Percentiles rank a stretch among this genome's conserved stretches.
These are phyloP conservation scores for Epistrophe grossulariae DNA, from an alignment of 2,888 invertebrate genomes.

Conservation along the genomic window DNA sequence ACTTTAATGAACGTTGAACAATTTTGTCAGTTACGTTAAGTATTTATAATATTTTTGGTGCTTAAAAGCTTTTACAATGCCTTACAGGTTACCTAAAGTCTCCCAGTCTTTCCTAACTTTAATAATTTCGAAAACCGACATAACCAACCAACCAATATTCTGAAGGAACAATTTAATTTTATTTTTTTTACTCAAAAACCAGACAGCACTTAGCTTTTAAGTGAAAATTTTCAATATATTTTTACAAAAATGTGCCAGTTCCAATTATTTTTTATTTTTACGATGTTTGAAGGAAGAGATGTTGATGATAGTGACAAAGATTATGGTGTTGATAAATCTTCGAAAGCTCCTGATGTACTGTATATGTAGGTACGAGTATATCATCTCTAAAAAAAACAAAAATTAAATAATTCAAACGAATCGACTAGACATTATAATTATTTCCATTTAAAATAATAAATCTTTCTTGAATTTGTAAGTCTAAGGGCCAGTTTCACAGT, in stretches of 20 bases:
- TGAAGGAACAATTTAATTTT: neutral
- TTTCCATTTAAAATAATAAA: neutral
- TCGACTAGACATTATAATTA: neutral
- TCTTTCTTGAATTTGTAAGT: too few species aligned
- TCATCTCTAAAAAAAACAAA: neutral
- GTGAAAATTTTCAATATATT: neutral
- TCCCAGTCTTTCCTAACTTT: neutral
- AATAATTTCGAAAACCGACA: neutral
- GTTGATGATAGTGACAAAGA: neutral
- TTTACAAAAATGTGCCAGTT: too few species aligned
- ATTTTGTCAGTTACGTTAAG: neutral
- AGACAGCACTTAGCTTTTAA: neutral
- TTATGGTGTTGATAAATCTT: neutral
- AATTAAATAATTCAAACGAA: neutral
- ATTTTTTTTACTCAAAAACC: neutral
- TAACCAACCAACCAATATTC: neutral
- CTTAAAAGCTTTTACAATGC: neutral
- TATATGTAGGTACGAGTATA: neutral
- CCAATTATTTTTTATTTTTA: neutral
- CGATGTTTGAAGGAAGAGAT: neutral
- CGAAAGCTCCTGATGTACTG: neutral
- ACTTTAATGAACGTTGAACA: neutral
- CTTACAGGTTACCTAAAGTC: rapidly evolving
- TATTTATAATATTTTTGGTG: neutral
- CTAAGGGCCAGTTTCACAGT: too few species aligned